Base-by-base conservation (phyloP, 2,113 vertebrate species). In the Mobula hypostoma region DNA sequence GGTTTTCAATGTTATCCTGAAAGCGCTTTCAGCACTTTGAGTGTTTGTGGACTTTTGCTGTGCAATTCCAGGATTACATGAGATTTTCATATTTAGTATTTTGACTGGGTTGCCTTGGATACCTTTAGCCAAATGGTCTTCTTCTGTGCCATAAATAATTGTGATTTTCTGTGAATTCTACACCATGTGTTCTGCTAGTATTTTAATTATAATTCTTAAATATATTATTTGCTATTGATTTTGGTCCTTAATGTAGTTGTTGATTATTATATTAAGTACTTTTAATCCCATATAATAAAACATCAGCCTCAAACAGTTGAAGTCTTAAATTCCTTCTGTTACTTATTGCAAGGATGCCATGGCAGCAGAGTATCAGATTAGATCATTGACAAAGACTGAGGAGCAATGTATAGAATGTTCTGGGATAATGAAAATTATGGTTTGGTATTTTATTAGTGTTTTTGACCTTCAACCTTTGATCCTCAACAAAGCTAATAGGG, bases 391-490 rank as follows among this genome's bases (percentile, higher is more conserved):
- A 87, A 87, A 87, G 56, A 61, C 83, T 29, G 21, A 87, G 27
- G 56, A 87, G 56, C 83, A 61, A 87, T 56, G 48, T 48, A 48
- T 48, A 48, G 48, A 48, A 40, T 56, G 40, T 8, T 83, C 80
- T 56, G 80, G 48, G 80, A 87, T 24, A 87, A 56, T 61, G 83
- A 4, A 77, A 58, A 58, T 85, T 87, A 87, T 61, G 58, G 58
- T 61, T 56, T 29, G 56, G 58, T 61, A 29, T 61, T 87, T 29
- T 87, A 87, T 87, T 87, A 61, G 56, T 87, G 48, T 27, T 87
- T 87, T 87, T 87, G 83, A 61, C 83, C 83, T 87, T 87, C 83
- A 87, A 87, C 83, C 58, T 87, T 29, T 87, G 56, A 87, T 48
- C 58, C 48, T 87, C 83, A 87, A 61, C 56, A 14, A 87, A 87